phyloP scores from a whole-genome alignment of 2,888 invertebrate species.

The Drosophila kanekoi region DNA sequence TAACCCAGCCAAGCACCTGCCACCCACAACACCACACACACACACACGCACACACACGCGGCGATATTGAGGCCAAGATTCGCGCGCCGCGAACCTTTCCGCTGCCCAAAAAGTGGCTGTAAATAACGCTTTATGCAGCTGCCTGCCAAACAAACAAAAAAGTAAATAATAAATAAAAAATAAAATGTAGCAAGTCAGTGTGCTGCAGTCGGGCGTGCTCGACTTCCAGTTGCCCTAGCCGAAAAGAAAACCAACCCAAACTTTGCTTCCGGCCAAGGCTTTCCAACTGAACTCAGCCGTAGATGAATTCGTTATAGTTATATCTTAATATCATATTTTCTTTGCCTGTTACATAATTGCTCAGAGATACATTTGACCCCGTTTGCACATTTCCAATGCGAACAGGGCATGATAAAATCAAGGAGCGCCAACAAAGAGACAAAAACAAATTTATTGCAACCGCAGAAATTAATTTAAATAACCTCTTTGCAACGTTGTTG shows the following conservation, averaged over 20 bases:
- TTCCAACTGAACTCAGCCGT: too few species aligned
- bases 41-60: background rate
- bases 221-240: background rate
- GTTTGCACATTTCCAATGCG: too few species aligned
- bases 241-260: too few species aligned
- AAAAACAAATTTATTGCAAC: conserved; percentile 73
- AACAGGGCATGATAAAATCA: conserved; percentile 5
- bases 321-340: too few species aligned
- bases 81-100: conserved; percentile 30
- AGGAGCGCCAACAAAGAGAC: conserved; percentile 39
- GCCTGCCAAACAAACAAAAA: conserved; percentile 31
- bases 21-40: conserved; percentile 6
- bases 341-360: too few species aligned
- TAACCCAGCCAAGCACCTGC: conserved; percentile 25
- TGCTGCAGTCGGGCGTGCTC: background rate
- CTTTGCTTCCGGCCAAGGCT: too few species aligned
- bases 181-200: conserved; percentile 2
- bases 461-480: conserved; percentile 76
- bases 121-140: conserved; percentile 67
- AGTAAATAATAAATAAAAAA: conserved; percentile 1
- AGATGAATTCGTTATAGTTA: too few species aligned
- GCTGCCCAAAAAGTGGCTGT: conserved; percentile 46
- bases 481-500: conserved; percentile 57
- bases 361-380: too few species aligned
- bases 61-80: conserved; percentile 40